Base-by-base conservation (phyloP, 2,113 vertebrate species). In the Phaethon lepturus region DNA sequence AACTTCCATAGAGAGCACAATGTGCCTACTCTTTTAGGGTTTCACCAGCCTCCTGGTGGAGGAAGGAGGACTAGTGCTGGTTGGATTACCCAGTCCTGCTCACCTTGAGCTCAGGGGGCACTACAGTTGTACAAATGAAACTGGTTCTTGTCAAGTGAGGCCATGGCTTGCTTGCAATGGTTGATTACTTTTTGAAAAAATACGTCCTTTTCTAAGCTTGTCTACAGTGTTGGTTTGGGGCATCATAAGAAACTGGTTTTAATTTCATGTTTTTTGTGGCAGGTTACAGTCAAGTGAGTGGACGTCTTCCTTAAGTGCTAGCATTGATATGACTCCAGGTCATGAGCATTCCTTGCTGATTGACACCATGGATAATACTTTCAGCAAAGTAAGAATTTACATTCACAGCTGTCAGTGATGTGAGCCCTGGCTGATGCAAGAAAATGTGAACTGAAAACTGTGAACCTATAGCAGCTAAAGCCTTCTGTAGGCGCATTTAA, bases 271-370 rank as follows among this genome's bases (percentile, higher is more conserved):
- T 74, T 60, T 88, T 66, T 78, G 71, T 64, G 69, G 29, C 97
- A 99, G 99, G 96, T 97, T 98, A 84, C 98, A 98, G 50, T 97
- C 98, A 74, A 97, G 95, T 5, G 97, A 99, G 31, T 98, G 99
- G 98, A 93, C 90, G 0, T 95, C 98, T 22, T 74, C 96, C 28
- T 72, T 96, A 49, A 98, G 98, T 20, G 96, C 97, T 67, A 87
- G 95, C 94, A 79, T 98, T 42, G 97, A 97, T 35, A 72, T 95
- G 73, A 80, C 93, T 16, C 95, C 97, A 40, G 75, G 88, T 45
- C 98, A 99, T 0, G 99, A 99, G 77, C 98, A 98, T 1, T 91
- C 98, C 1, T 85, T 99, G 64, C 97, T 99, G 52, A 98, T 99
- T 26, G 98, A 99, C 55, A 97, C 99, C 47, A 58, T 88, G 16